phyloP scores from a whole-genome alignment of 2,888 invertebrate species.

The Allygus modestus region DNA sequence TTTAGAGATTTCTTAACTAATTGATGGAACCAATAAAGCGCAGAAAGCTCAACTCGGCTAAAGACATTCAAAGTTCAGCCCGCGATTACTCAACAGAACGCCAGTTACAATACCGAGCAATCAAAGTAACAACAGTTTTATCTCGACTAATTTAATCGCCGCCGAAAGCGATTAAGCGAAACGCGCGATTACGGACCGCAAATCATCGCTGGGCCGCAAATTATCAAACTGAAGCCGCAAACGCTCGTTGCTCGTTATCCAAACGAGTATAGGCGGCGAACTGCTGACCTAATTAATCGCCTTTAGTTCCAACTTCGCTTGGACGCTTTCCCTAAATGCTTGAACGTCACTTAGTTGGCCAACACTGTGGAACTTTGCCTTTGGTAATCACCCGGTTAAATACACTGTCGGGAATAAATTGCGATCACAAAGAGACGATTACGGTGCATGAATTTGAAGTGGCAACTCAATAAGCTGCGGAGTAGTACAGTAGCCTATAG shows the following conservation, averaged over 20 bases:
- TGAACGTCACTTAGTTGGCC: background rate
- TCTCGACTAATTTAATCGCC: background rate
- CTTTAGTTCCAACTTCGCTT: no score
- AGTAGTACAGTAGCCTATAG: no score
- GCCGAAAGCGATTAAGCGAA: background rate
- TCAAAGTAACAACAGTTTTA: constrained; percentile 1
- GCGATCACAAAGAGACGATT: background rate
- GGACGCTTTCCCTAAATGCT: background rate
- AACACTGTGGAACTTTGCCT: background rate
- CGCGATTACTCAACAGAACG: background rate
- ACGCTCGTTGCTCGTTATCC: background rate
- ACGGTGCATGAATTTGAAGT: no score
- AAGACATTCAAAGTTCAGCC: background rate
- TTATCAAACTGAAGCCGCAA: background rate
- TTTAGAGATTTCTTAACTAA: no score
- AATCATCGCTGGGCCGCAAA: background rate
- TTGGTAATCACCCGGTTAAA: background rate
- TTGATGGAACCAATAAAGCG: no score
- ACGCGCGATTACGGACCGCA: background rate
- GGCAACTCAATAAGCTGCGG: no score
- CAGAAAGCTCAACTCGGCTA: no score
- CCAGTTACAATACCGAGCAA: background rate
- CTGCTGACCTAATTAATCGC: no score
- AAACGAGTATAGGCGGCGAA: no score
- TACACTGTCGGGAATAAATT: background rate